Percentiles rank a stretch among this genome's conserved stretches.
Evolutionary conservation across 2,797 vertebrate species (phyloP).

Genomic region (Thalassophryne amazonica): DNA sequence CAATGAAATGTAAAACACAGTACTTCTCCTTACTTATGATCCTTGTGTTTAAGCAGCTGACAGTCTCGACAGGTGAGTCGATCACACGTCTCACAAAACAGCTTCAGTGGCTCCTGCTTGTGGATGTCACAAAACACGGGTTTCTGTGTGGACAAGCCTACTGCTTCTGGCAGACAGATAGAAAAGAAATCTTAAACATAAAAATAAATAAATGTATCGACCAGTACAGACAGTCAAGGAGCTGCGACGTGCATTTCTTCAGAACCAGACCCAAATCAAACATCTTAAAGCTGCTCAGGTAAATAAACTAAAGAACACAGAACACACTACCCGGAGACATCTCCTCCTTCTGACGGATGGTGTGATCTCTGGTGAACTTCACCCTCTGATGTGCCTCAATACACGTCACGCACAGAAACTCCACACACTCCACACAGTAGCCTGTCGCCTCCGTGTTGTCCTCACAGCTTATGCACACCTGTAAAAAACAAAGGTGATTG

Average conservation of each 20-base stretch:
- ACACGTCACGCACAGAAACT: slow-evolving; percentile 96
- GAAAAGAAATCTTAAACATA: neutral
- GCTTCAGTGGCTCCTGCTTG: slow-evolving; percentile 96
- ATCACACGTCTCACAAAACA: slow-evolving; percentile 98
- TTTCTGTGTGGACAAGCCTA: slow-evolving; percentile 87
- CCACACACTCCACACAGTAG: slow-evolving; percentile 96
- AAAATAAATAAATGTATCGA: too few species aligned
- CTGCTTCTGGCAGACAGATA: slow-evolving; percentile 76
- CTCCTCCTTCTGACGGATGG: slow-evolving; percentile 95
- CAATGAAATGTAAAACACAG: too few species aligned
- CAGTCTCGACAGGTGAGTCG: slow-evolving; percentile 96
- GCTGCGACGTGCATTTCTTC: too few species aligned
- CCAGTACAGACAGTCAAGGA: too few species aligned
- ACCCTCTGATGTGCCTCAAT: slow-evolving; percentile 96
- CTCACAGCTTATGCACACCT: slow-evolving; percentile 97
- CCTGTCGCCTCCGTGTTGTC: slow-evolving; percentile 97
- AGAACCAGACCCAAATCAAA: too few species aligned
- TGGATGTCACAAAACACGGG: slow-evolving; percentile 96
- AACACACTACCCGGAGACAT: slow-evolving; percentile 88
- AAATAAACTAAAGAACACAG: too few species aligned
- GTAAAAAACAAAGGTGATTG: neutral
- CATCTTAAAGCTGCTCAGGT: too few species aligned
- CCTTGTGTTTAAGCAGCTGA: slow-evolving; percentile 95
- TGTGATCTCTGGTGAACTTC: slow-evolving; percentile 98
- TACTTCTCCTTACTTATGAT: slow-evolving; percentile 90